Evolutionary conservation across 2,888 invertebrate species (phyloP), one percentile per base, ranked within the genome.

Genomic region (Tigriopus californicus): DNA sequence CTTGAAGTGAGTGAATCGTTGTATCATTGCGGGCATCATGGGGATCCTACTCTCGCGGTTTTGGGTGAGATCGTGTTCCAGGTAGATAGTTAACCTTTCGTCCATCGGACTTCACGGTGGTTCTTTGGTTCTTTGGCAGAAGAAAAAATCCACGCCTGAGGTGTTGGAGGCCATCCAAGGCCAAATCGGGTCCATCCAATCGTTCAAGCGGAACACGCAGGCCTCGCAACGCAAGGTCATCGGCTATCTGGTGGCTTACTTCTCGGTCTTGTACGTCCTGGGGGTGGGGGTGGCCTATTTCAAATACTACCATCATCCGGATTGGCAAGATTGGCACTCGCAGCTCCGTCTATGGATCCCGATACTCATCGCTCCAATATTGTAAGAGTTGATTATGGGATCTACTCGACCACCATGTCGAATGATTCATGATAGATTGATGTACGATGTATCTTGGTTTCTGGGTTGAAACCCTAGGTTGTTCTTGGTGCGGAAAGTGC

Each of bases 151-250:
- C 18, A 76, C 76, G 1, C 73, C 70, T 61, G 72, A 73, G 62
- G 66, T 71, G 49, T 73, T 88, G 62, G 85, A 85, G 67, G 77
- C 78, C 62, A 75, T 88, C 62, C 86, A 87, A 71, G 75, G 77
- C 72, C 81, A 88, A 69, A 88, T 92, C 57, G 80, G 80, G 66
- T 75, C 78, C 41, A 83, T 91, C 60, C 86, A 91, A 68, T 78
- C 81, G 67, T 86, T 83, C 74, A 80, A 83, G 18, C 76, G 80
- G 57, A 80, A 78, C 67, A 89, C 88, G 22, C 84, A 90, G 69
- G 80, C 83, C 67, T 79, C 78, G 48, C 85, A 86, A 70, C 85
- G 85, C 68, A 80, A 81, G 55, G 80, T 89, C 63, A 82, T 90
- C 54, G 85, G 85, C 47, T 80, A 82, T 66, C 79, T 92, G 58